A percentile compares a stretch with the other conserved stretches of the same genome.
Conservation (phyloP, 1,140 invertebrate genomes). For the Ectropis grisescens region DNA sequence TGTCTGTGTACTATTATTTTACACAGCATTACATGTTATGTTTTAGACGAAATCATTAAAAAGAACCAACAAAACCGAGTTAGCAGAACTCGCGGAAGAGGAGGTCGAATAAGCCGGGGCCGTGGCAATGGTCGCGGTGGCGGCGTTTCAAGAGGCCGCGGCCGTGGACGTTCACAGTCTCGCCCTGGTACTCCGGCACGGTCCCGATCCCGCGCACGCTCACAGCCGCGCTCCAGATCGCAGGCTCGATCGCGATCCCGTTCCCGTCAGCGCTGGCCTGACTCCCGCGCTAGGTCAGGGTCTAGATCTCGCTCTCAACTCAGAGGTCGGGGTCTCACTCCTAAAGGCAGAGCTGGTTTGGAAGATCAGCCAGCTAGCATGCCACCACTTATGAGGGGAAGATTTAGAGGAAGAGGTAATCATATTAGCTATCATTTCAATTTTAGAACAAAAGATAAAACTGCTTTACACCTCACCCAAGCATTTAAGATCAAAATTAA, state of each 20-base stretch:
- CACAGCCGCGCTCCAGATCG: constrained; percentile 19
- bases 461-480: too few relatives aligned
- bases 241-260: constrained; percentile 32
- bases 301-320: constrained; percentile 39
- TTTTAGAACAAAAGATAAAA: constrained; percentile 1
- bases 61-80: constrained; percentile 33
- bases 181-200: constrained; percentile 18
- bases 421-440: neutral
- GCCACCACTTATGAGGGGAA: constrained; percentile 32
- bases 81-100: constrained; percentile 41
- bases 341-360: constrained; percentile 47
- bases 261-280: constrained; percentile 32
- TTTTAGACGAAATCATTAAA: constrained; percentile 52
- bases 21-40: too few relatives aligned
- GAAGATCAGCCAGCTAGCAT: constrained; percentile 34
- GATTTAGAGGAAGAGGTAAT: constrained; percentile 30
- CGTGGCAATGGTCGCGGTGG: constrained; percentile 31
- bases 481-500: neutral
- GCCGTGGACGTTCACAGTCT: constrained; percentile 20
- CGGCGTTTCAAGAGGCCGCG: constrained; percentile 21
- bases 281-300: constrained; percentile 33
- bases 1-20: too few relatives aligned
- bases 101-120: constrained; percentile 31
- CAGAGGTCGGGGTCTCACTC: constrained; percentile 40
- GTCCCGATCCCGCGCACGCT: constrained; percentile 22